These are phyloP conservation scores for Bombycilla garrulus DNA, from an alignment of 2,113 vertebrate genomes.

Conservation along the genomic window DNA sequence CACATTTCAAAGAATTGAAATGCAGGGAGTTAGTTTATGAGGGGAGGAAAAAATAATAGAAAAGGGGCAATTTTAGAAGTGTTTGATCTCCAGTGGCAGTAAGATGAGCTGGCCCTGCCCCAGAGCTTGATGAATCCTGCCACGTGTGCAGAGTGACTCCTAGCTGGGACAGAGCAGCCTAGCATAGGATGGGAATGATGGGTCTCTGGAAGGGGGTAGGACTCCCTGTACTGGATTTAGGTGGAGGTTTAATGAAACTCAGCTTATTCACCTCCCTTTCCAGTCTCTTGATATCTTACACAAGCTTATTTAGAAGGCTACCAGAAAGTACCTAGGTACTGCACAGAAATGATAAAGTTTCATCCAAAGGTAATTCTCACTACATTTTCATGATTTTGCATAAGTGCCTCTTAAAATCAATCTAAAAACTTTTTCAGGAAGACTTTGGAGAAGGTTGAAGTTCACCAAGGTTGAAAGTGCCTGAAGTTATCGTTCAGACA, in stretches of 20 bases:
- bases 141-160: rapidly evolving
- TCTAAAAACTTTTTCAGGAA: background rate
- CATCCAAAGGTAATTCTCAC: background rate
- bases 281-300: background rate
- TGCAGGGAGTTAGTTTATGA: background rate
- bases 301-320: background rate
- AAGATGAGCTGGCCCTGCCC: background rate
- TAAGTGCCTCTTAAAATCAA: background rate
- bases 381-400: background rate
- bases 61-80: background rate
- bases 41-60: background rate
- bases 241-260: background rate
- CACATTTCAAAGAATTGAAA: background rate
- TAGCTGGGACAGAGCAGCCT: background rate
- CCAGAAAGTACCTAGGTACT: background rate
- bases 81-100: background rate
- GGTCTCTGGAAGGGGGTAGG: background rate
- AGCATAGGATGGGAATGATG: background rate
- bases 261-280: background rate
- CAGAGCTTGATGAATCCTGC: background rate
- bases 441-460: background rate
- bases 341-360: background rate
- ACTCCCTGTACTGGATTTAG: background rate
- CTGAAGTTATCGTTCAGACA: background rate
- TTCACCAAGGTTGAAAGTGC: background rate